Base-by-base conservation (phyloP, 2,113 vertebrate genomes). In the Vulpes vulpes region DNA sequence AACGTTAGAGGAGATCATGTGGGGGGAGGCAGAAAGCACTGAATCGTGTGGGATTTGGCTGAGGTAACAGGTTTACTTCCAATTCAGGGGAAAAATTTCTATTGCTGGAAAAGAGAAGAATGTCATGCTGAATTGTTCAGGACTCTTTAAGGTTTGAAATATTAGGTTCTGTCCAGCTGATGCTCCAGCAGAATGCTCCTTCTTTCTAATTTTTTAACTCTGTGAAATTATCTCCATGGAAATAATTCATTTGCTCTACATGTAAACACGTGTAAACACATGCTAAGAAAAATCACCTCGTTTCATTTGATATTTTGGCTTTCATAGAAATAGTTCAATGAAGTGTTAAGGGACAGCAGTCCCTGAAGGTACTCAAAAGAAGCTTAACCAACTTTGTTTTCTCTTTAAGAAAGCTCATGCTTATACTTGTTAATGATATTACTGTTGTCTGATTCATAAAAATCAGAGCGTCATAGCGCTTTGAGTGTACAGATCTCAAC, bases 391-490 rank as follows among this genome's bases (percentile, higher is more conserved):
- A 92, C 17, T 91, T 49, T 9, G 8, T 76, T 90, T 93, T 76
- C 57, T 89, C 55, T 51, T 62, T 60, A 89, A 69, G 71, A 92
- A 92, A 84, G 88, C 19, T 53, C 64, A 59, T 55, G 53, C 20
- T 80, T 94, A 57, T 55, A 51, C 32, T 85, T 89, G 14, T 84
- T 27, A 67, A 57, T 17, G 38, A 74, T 38, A 76, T 76, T 65
- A 80, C 38, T 92, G 86, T 95, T 83, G 30, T 35, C 38, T 83
- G 19, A 87, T 97, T 97, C 93, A 97, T 73, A 69, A 87, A 92
- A 97, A 20, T 62, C 25, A 35, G 59, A 87, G 74, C 5, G 1
- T 92, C 51, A 81, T 0, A 64, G 53, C 11, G 2, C 16, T 25
- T 15, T 19, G 38, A 74, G 5, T 23, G 4, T 62, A 64, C 57